Conservation (phyloP, 2,797 vertebrate genomes). For the Eulemur coronatus region DNA sequence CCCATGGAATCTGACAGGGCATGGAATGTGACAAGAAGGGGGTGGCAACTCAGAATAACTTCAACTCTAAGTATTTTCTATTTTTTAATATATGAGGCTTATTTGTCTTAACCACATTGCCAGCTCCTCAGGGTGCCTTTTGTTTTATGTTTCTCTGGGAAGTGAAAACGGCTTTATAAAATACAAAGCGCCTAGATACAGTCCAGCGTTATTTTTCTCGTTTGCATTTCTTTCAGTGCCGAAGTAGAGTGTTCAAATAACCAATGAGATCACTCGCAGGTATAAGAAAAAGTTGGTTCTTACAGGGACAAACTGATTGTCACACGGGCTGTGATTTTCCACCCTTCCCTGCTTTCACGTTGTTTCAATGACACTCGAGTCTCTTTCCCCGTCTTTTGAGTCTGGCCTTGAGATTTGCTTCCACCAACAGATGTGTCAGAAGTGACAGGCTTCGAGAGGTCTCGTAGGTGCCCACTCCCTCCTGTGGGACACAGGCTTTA, state of each 20-base stretch:
- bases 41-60: neutral
- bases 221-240: neutral
- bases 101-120: conserved; percentile 52
- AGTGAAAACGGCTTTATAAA: conserved; percentile 46
- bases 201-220: neutral
- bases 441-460: neutral
- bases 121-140: conserved; percentile 23
- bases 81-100: conserved; percentile 49
- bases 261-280: neutral
- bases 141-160: conserved; percentile 48
- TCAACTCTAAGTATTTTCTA: neutral
- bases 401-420: conserved; percentile 6
- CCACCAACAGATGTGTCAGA: neutral
- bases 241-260: conserved; percentile 4
- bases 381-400: neutral
- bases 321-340: neutral
- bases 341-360: neutral
- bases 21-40: neutral
- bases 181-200: neutral
- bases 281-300: conserved; percentile 14
- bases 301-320: neutral
- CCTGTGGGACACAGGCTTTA: neutral
- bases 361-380: neutral
- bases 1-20: neutral
- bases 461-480: neutral